A percentile compares a stretch with the other conserved stretches of the same genome.
phyloP scores from a whole-genome alignment of 2,888 invertebrate genomes.

The Cremastobaeus sp. region DNA sequence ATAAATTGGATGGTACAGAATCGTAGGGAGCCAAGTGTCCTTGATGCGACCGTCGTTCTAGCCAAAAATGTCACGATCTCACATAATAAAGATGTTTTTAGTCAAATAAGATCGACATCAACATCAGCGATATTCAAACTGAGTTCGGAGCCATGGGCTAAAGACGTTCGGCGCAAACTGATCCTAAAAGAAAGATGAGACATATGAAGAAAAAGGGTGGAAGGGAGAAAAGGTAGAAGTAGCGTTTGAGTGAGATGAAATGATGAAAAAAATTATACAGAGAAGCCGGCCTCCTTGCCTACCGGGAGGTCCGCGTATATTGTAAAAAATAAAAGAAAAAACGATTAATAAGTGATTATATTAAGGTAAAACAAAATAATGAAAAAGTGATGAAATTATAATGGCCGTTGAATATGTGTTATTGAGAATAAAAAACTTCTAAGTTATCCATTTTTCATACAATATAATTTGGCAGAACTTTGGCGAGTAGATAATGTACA shows the following conservation, averaged over 20 bases:
- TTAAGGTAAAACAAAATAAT: constrained; percentile 70
- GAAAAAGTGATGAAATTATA: constrained; percentile 71
- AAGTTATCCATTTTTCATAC: constrained; percentile 69
- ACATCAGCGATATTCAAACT: constrained; percentile 70
- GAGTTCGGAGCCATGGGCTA: constrained; percentile 78
- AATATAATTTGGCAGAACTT: constrained; percentile 69
- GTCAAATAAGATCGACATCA: constrained; percentile 63
- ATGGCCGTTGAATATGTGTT: constrained; percentile 69
- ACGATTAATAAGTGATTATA: constrained; percentile 76
- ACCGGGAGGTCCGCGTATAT: constrained; percentile 78
- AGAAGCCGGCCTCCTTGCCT: constrained; percentile 78
- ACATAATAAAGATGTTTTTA: constrained; percentile 65
- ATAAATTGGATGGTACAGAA: constrained; percentile 75
- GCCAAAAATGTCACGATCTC: constrained; percentile 78
- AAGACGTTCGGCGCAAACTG: constrained; percentile 78
- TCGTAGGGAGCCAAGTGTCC: constrained; percentile 79
- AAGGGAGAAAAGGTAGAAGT: constrained; percentile 68
- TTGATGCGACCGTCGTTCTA: constrained; percentile 79
- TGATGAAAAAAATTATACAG: constrained; percentile 76
- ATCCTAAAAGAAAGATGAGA: constrained; percentile 72
- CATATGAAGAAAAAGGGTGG: constrained; percentile 65
- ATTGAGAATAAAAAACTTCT: constrained; percentile 68
- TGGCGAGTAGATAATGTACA: constrained; percentile 67
- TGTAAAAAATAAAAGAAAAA: constrained; percentile 69
- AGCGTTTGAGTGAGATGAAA: constrained; percentile 66